A percentile compares a stretch with the other conserved stretches of the same genome.
Evolutionary conservation across 1,140 invertebrate genomes (phyloP).

Genomic region (Drosophila biarmipes): DNA sequence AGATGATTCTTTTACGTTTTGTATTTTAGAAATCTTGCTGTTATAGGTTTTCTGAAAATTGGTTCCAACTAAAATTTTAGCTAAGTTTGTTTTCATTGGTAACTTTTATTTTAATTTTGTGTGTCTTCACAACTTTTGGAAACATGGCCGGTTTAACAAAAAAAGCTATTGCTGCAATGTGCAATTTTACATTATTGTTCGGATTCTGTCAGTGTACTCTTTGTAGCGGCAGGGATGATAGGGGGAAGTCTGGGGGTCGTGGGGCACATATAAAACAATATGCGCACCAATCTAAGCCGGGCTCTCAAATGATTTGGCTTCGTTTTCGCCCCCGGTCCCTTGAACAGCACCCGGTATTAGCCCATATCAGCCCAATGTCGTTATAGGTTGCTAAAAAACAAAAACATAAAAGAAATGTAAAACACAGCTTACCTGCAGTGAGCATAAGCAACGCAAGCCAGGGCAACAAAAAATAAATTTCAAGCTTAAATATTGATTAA

Average conservation of each 20-base stretch:
- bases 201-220: slow-evolving; percentile 15
- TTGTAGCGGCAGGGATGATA: neutral
- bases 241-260: neutral
- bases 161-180: no score
- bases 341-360: slow-evolving; percentile 45
- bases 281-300: slow-evolving; percentile 67
- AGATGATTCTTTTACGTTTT: neutral
- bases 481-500: slow-evolving; percentile 78
- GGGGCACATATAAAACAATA: slow-evolving; percentile 76
- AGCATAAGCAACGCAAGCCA: slow-evolving; percentile 57
- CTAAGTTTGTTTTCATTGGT: no score
- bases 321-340: slow-evolving; percentile 28
- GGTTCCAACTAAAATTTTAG: no score
- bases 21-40: no score
- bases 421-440: slow-evolving; percentile 74
- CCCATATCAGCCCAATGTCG: slow-evolving; percentile 51
- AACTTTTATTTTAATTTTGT: no score
- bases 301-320: slow-evolving; percentile 82
- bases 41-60: no score
- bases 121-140: no score
- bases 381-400: slow-evolving; percentile 46
- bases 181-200: neutral
- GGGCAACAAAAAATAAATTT: slow-evolving; percentile 39
- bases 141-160: no score
- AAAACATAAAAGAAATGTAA: slow-evolving; percentile 59